Percentiles rank a stretch among this genome's conserved stretches.
Conservation (phyloP, 1,140 invertebrate genomes). For the Ceratitis capitata region DNA sequence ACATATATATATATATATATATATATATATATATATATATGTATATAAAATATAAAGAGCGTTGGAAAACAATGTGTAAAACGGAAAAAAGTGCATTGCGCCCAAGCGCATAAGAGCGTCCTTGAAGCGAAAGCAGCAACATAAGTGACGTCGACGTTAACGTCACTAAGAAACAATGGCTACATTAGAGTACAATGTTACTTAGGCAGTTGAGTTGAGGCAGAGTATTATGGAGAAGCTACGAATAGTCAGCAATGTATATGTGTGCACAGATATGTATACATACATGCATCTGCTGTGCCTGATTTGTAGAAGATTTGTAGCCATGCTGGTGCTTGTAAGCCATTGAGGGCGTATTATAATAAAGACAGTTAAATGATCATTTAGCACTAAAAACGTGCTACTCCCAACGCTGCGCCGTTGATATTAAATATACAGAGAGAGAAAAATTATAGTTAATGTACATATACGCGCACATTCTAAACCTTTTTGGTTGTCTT, state of each 20-base stretch:
- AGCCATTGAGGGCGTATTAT: not conserved
- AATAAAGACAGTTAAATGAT: conserved; percentile 39
- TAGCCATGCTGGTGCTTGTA: not conserved
- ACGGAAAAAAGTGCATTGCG: not conserved
- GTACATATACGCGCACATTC: not conserved
- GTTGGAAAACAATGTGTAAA: too few species aligned
- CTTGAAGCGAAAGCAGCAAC: not conserved
- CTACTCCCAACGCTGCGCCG: not conserved
- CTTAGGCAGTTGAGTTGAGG: not conserved
- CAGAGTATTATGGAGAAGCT: not conserved
- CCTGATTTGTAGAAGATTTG: not conserved
- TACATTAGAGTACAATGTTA: not conserved
- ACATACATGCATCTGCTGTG: not conserved
- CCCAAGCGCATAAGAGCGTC: not conserved
- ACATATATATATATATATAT: not conserved
- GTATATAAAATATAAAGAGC: too few species aligned
- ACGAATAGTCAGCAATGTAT: not conserved
- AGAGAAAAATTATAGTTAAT: not conserved
- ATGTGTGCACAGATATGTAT: not conserved
- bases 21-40: not conserved
- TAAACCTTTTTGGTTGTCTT: not conserved
- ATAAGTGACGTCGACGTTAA: too few species aligned
- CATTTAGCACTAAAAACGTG: not conserved
- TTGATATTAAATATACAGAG: too few species aligned
- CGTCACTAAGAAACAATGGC: not conserved